Conservation (phyloP, 92 coral and sea anemone species). For the Muricea muricata region DNA sequence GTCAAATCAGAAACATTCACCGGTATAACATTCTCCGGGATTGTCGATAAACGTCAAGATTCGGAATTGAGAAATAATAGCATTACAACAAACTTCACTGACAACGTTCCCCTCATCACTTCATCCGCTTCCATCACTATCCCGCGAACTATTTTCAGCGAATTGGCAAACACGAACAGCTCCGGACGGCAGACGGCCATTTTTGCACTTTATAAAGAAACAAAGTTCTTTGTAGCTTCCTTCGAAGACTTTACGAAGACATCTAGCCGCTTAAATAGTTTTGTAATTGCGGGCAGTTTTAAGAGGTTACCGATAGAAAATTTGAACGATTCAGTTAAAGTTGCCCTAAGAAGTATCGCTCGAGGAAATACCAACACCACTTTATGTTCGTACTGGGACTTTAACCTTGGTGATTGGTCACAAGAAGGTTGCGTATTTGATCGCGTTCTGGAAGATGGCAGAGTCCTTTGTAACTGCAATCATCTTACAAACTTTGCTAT, state of each 20-base stretch:
- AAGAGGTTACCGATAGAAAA: neutral
- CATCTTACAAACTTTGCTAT: conserved; percentile 2
- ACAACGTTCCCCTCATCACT: neutral
- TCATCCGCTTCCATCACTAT: neutral
- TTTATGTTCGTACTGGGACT: neutral
- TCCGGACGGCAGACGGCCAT: neutral
- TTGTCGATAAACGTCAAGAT: neutral
- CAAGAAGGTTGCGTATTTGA: conserved; percentile 3
- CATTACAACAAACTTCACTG: neutral
- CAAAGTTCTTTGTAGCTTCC: neutral
- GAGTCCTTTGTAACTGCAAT: conserved; percentile 8
- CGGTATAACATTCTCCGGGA: conserved; percentile 4
- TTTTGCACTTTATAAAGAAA: neutral
- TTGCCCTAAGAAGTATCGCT: neutral
- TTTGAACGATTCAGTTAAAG: neutral
- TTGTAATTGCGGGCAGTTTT: neutral
- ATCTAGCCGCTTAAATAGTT: neutral
- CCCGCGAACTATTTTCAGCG: neutral
- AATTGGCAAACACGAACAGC: neutral
- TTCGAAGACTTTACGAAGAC: neutral
- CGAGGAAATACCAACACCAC: neutral
- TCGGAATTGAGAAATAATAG: neutral
- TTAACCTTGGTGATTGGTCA: neutral
- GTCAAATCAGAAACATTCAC: neutral
- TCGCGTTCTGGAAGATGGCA: conserved; percentile 7